Conservation (phyloP, 2,113 vertebrate genomes). For the Nothoprocta perdicaria region DNA sequence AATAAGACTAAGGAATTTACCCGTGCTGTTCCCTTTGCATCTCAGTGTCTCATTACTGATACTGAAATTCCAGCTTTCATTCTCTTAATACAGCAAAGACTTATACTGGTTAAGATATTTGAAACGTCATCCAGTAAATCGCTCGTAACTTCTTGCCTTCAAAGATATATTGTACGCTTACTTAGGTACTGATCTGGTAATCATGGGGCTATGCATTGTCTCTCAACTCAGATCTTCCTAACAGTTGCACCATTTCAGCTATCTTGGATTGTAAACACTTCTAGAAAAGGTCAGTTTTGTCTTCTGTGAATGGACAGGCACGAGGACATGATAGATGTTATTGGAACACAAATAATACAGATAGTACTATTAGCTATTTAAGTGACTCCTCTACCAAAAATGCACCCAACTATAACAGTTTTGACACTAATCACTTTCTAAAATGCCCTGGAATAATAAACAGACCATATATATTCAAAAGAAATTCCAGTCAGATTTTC, state of each 20-base stretch:
- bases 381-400: neutral
- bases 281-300: neutral
- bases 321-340: neutral
- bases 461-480: neutral
- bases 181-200: neutral
- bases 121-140: neutral
- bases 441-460: neutral
- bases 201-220: neutral
- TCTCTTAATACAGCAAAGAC: neutral
- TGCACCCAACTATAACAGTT: neutral
- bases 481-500: neutral
- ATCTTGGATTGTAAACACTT: neutral
- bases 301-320: neutral
- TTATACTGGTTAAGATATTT: neutral
- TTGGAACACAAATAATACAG: neutral
- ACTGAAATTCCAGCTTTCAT: neutral
- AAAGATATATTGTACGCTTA: neutral
- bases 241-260: neutral
- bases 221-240: neutral
- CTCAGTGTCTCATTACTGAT: neutral
- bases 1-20: neutral
- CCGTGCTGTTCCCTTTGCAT: neutral
- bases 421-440: neutral
- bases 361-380: neutral
- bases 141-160: neutral